Evolutionary conservation across 2,113 vertebrate species (phyloP).

Genomic region (Recurvirostra avosetta): DNA sequence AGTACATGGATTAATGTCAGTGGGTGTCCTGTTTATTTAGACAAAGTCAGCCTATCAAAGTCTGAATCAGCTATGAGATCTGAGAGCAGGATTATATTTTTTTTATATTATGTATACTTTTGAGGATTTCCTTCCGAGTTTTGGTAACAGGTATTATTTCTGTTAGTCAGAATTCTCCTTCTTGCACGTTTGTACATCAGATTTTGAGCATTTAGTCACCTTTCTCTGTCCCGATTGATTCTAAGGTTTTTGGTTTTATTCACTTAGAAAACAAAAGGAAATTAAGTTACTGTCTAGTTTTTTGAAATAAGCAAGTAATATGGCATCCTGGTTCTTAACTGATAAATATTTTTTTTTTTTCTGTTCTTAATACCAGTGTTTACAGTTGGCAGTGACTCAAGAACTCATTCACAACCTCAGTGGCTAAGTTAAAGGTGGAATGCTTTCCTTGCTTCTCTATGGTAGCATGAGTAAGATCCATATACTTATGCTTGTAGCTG

Average conservation of each 20-base stretch:
- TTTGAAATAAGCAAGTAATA: not conserved
- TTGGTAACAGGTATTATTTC: not conserved
- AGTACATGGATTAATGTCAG: not conserved
- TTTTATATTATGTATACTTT: fast-evolving
- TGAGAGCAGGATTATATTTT: not conserved
- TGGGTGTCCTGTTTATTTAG: not conserved
- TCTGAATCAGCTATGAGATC: not conserved
- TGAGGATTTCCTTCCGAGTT: not conserved
- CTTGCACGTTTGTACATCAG: fast-evolving
- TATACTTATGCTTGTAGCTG: not conserved
- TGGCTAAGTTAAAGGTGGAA: not conserved
- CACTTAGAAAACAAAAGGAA: not conserved
- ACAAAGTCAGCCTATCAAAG: not conserved
- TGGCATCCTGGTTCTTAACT: not conserved
- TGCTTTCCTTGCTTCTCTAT: not conserved
- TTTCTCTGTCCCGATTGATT: not conserved
- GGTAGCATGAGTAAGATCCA: not conserved
- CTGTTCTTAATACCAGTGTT: not conserved
- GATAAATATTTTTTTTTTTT: not conserved
- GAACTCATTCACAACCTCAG: not conserved
- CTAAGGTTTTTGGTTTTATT: not conserved
- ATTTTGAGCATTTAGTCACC: not conserved
- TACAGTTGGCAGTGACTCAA: not conserved
- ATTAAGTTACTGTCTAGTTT: not conserved
- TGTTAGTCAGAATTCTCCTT: not conserved